Conservation (phyloP, 2,888 invertebrate genomes). For the Dynastes tityus region DNA sequence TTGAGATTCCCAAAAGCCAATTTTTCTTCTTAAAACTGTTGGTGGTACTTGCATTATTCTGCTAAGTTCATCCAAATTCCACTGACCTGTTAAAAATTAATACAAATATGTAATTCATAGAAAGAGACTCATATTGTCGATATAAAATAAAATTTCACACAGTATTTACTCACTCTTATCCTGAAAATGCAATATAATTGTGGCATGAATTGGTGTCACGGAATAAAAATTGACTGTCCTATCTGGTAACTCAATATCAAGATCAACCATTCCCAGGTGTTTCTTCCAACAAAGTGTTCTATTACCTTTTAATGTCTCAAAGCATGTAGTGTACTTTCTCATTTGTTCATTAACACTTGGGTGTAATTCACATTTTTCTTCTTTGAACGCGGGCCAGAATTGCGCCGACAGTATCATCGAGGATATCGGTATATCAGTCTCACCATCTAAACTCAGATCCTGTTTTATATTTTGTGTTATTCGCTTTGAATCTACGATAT, state of each 20-base stretch:
- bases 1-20: slow-evolving; percentile 96
- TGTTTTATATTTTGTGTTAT: slow-evolving; percentile 90
- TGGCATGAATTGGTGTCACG: slow-evolving; percentile 94
- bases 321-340: slow-evolving; percentile 89
- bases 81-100: slow-evolving; percentile 74
- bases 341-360: slow-evolving; percentile 85
- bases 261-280: slow-evolving; percentile 91
- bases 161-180: slow-evolving; percentile 77
- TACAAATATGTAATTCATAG: not conserved
- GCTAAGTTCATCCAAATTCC: slow-evolving; percentile 91
- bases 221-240: slow-evolving; percentile 82
- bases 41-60: slow-evolving; percentile 90
- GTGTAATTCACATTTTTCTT: slow-evolving; percentile 92
- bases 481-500: slow-evolving; percentile 95
- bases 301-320: slow-evolving; percentile 93
- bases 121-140: no score
- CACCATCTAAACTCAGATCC: slow-evolving; percentile 74
- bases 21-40: slow-evolving; percentile 87
- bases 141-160: no score
- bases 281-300: slow-evolving; percentile 95
- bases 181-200: slow-evolving; percentile 95
- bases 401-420: slow-evolving; percentile 97
- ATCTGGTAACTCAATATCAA: slow-evolving; percentile 91
- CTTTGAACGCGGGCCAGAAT: slow-evolving; percentile 98
- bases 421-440: slow-evolving; percentile 74